Conservation (phyloP, 2,113 vertebrate genomes). For the Halcyon malimbica region DNA sequence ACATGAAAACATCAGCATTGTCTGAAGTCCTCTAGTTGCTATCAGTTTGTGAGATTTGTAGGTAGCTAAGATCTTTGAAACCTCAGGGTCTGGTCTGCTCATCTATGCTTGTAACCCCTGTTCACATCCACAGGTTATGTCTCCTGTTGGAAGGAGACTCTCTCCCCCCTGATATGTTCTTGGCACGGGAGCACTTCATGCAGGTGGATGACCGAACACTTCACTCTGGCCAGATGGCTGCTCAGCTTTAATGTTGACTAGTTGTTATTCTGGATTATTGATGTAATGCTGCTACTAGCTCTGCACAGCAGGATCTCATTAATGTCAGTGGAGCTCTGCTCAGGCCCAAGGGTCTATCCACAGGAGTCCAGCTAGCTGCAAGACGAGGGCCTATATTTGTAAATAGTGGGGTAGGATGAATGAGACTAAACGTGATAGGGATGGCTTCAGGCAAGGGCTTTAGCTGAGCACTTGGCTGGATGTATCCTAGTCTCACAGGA, state of each 20-base stretch:
- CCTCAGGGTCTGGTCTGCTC: not conserved
- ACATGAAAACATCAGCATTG: not conserved
- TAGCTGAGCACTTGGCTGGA: not conserved
- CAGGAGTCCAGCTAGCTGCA: not conserved
- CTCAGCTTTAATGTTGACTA: not conserved
- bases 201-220: not conserved
- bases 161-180: not conserved
- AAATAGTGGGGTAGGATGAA: not conserved
- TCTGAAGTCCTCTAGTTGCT: not conserved
- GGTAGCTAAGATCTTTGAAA: not conserved
- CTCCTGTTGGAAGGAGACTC: not conserved
- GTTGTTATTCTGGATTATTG: constrained; percentile 8
- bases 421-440: not conserved
- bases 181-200: not conserved
- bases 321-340: not conserved
- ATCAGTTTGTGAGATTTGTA: not conserved
- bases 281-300: not conserved
- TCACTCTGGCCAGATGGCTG: not conserved
- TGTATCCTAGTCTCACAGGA: not conserved
- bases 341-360: not conserved
- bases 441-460: not conserved
- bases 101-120: not conserved
- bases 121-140: not conserved
- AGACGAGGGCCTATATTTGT: not conserved
- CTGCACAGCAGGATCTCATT: not conserved